Percentiles rank a stretch among this genome's conserved stretches.
Conservation (phyloP, 92 coral and sea anemone species). For the Zoanthus gigantus region DNA sequence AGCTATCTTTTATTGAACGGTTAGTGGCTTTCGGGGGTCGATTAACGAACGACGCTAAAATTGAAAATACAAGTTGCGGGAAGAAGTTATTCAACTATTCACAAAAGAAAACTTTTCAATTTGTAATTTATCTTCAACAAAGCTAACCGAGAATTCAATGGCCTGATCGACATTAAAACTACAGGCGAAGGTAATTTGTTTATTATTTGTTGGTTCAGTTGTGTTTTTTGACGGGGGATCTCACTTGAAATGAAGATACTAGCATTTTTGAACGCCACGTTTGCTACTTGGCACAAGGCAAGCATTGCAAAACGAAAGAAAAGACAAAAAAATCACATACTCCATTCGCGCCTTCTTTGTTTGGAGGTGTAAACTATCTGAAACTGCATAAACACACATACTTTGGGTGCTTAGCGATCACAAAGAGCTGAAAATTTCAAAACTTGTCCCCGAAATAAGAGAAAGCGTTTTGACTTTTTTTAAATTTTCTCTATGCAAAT, state of each 20-base stretch:
- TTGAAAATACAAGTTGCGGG: slow-evolving; percentile 43
- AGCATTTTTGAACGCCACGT: slow-evolving; percentile 40
- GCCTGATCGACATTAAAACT: slow-evolving; percentile 91
- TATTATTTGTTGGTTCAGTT: slow-evolving; percentile 75
- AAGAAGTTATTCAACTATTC: slow-evolving; percentile 56
- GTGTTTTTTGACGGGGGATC: slow-evolving; percentile 38
- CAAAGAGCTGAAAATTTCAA: slow-evolving; percentile 45
- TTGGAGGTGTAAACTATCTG: slow-evolving; percentile 80
- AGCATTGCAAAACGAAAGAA: slow-evolving; percentile 19
- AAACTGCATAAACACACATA: slow-evolving; percentile 79
- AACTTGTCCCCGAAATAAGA: slow-evolving; percentile 25
- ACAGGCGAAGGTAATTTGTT: slow-evolving; percentile 78
- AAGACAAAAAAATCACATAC: slow-evolving; percentile 43
- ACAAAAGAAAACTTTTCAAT: slow-evolving; percentile 71
- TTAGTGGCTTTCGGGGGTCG: slow-evolving; percentile 71
- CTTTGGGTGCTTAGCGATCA: slow-evolving; percentile 71
- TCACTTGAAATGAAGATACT: slow-evolving; percentile 50
- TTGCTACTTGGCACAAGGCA: slow-evolving; percentile 29
- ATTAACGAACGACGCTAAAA: slow-evolving; percentile 32
- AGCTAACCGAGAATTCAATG: slow-evolving; percentile 87
- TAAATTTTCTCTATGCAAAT: slow-evolving; percentile 30
- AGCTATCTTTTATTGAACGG: slow-evolving; percentile 73
- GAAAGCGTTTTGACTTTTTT: slow-evolving; percentile 13
- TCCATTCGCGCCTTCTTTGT: slow-evolving; percentile 75
- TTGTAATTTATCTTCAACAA: slow-evolving; percentile 91